Percentiles rank a stretch among this genome's conserved stretches.
Evolutionary conservation across 1,140 invertebrate species (phyloP).

Genomic region (Brachionus calyciflorus): DNA sequence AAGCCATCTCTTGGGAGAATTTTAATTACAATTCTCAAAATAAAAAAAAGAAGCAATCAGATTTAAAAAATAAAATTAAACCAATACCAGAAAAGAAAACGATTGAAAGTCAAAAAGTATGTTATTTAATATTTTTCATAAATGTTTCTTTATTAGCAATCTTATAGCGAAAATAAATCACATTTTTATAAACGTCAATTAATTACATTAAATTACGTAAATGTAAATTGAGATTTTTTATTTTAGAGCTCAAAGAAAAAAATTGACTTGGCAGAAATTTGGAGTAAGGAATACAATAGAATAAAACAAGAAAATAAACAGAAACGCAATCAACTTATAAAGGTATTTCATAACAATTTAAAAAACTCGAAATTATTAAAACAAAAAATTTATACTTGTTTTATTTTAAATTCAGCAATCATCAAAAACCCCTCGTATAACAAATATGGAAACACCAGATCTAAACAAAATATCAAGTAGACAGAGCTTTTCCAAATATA

Average conservation of each 20-base stretch:
- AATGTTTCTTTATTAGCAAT: too few species aligned
- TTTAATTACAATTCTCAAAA: slow-evolving; percentile 10
- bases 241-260: not conserved
- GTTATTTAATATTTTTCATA: too few species aligned
- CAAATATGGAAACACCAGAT: slow-evolving; percentile 12
- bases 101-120: too few species aligned
- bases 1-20: slow-evolving; percentile 35
- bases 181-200: too few species aligned
- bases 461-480: not conserved
- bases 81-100: not conserved
- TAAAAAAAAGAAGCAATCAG: not conserved
- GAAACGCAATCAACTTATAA: not conserved
- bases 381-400: too few species aligned
- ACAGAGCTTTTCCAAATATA: slow-evolving; percentile 40
- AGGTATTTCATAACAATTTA: not conserved
- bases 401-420: too few species aligned
- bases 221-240: not conserved
- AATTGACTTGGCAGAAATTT: not conserved
- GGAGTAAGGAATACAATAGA: slow-evolving; percentile 14
- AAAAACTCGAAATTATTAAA: not conserved
- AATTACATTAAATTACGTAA: too few species aligned
- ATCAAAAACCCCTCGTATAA: not conserved
- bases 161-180: too few species aligned
- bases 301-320: slow-evolving; percentile 15
- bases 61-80: slow-evolving; percentile 6